These are phyloP conservation scores for Axea sp. DNA, from an alignment of 2,888 invertebrate species.

Conservation along the genomic window DNA sequence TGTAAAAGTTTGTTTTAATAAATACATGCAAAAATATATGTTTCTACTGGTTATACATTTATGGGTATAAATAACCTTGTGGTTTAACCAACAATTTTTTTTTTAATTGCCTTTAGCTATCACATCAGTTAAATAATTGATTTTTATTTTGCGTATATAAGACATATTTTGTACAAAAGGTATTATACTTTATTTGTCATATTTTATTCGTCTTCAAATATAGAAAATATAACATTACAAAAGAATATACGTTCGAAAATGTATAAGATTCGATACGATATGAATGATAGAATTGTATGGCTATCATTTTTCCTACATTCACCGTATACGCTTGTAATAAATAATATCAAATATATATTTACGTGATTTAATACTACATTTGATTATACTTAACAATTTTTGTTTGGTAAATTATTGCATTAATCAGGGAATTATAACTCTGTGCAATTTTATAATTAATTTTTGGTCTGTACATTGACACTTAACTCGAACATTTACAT, in stretches of 20 bases:
- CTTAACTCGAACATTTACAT: conserved; percentile 5
- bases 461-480: conserved; percentile 22
- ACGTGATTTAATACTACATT: conserved; percentile 4
- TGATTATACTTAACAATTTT: conserved; percentile 9
- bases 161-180: conserved; percentile 27
- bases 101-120: too few relatives aligned
- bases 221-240: conserved; percentile 25
- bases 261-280: conserved; percentile 1
- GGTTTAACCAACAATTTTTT: too few relatives aligned
- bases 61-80: too few relatives aligned
- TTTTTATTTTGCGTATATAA: too few relatives aligned
- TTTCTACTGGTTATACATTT: too few relatives aligned
- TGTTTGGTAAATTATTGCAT: conserved; percentile 16
- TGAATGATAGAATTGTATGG: background rate
- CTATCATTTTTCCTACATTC: background rate
- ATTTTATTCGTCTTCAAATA: conserved; percentile 13
- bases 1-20: too few relatives aligned
- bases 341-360: conserved; percentile 38
- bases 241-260: conserved; percentile 10
- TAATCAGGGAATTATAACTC: conserved; percentile 9
- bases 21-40: too few relatives aligned
- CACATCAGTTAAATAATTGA: too few relatives aligned
- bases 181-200: conserved; percentile 32
- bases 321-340: conserved; percentile 2
- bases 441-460: conserved; percentile 15